Base-by-base conservation (phyloP, 1,140 invertebrate genomes). In the Neodiprion pinetum region DNA sequence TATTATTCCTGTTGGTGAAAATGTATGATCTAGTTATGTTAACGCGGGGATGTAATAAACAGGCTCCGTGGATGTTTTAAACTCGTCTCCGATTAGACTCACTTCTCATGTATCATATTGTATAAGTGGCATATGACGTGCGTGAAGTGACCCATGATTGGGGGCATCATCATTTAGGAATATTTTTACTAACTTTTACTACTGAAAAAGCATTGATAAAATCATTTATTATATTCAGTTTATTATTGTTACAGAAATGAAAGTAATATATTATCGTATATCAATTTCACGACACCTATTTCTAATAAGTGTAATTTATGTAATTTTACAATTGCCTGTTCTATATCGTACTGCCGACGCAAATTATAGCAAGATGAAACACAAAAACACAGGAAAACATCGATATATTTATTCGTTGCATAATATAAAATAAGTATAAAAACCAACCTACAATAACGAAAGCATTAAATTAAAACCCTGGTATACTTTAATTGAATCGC, bases 131-230 rank as follows among this genome's bases (percentile, higher is more conserved):
- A 40, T 40, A 40, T 40, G 28, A 40, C 28, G 28, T 40, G 28
- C 28, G 28, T 40, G 28, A 40, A 40, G 28, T 40, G 28, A 40
- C 28, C 28, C 28, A 40, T 40, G 28, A 40, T 40, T 40, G 5
- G 28, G 28, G 28, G 5, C 28, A 40, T 40, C 28, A 40, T 40
- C 5, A 40, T 40, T 40, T 40, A 40, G 28, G 53, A 61, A 61
- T 17, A 17, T 61, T 84, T 83, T 82, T 81, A 83, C 79, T 84
- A 81, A 83, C 82, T 80, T 82, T 82, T 83, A 84, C 84, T 84
- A 80, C 80, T 85, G 83, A 84, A 84, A 85, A 84, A 85, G 83
- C 82, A 84, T 84, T 74, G 80, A 78, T 81, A 81, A 83, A 85
- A 83, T 80, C 83, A 83, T 76, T 81, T 79, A 82, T 83, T 85